Conservation (phyloP, 2,888 invertebrate genomes). For the Vesta saturnalis region DNA sequence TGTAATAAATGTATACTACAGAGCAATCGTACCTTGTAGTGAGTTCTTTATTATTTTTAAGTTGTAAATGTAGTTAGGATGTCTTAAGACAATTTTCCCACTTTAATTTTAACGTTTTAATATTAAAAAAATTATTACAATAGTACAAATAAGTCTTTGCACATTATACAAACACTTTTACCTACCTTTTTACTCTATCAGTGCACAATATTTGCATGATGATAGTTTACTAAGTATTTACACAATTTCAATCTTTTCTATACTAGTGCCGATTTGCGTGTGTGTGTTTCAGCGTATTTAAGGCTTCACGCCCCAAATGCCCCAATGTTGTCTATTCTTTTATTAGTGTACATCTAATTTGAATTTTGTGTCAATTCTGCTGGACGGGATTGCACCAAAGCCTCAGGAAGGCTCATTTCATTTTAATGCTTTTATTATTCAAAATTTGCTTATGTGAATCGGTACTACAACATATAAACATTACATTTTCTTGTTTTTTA, state of each 20-base stretch:
- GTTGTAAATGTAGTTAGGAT: slow-evolving; percentile 17
- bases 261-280: slow-evolving; percentile 7
- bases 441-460: too few relatives aligned
- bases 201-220: slow-evolving; percentile 13
- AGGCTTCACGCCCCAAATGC: too few relatives aligned
- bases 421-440: too few relatives aligned
- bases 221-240: neutral
- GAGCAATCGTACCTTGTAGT: slow-evolving; percentile 36
- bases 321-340: too few relatives aligned
- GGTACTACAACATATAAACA: too few relatives aligned
- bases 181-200: neutral
- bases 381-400: too few relatives aligned
- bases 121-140: slow-evolving; percentile 7
- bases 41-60: slow-evolving; percentile 22
- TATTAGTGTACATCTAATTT: too few relatives aligned
- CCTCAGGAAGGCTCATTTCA: too few relatives aligned
- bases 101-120: slow-evolving; percentile 8
- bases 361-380: too few relatives aligned
- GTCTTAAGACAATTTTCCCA: slow-evolving; percentile 23
- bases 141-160: slow-evolving; percentile 7
- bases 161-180: too few relatives aligned
- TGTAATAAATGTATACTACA: slow-evolving; percentile 38
- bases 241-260: slow-evolving; percentile 6
- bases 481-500: too few relatives aligned
- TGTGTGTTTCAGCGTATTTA: too few relatives aligned